These are phyloP conservation scores for Stenurella melanura DNA, from an alignment of 2,888 invertebrate species.

Conservation along the genomic window DNA sequence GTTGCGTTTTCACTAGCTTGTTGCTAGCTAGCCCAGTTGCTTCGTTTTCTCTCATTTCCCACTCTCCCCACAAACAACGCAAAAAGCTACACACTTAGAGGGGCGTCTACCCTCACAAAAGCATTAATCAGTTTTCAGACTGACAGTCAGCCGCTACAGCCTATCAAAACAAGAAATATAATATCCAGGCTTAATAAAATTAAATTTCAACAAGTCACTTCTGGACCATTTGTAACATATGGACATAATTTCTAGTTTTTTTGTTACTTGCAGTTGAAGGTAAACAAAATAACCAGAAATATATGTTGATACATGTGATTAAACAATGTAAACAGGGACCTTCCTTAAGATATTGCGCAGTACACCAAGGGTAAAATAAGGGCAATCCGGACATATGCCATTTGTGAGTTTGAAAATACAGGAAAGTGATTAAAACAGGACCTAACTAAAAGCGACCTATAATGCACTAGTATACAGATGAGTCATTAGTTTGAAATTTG, in stretches of 20 bases:
- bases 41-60: neutral
- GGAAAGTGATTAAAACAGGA: no score
- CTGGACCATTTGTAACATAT: neutral
- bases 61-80: neutral
- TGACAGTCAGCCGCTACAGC: constrained; percentile 40
- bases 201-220: constrained; percentile 1
- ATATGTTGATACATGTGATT: neutral
- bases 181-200: neutral
- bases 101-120: constrained; percentile 29
- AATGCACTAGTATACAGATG: no score
- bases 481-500: no score
- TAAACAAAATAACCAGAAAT: no score
- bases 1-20: no score
- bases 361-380: no score
- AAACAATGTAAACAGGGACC: neutral
- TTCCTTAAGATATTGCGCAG: no score
- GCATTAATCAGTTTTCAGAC: constrained; percentile 42
- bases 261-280: neutral
- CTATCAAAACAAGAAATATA: constrained; percentile 48
- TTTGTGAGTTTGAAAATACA: no score
- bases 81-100: neutral
- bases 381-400: no score
- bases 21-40: no score
- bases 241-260: neutral
- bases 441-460: no score